Base-by-base conservation (phyloP, 2,113 vertebrate species). In the Hipposideros armiger region DNA sequence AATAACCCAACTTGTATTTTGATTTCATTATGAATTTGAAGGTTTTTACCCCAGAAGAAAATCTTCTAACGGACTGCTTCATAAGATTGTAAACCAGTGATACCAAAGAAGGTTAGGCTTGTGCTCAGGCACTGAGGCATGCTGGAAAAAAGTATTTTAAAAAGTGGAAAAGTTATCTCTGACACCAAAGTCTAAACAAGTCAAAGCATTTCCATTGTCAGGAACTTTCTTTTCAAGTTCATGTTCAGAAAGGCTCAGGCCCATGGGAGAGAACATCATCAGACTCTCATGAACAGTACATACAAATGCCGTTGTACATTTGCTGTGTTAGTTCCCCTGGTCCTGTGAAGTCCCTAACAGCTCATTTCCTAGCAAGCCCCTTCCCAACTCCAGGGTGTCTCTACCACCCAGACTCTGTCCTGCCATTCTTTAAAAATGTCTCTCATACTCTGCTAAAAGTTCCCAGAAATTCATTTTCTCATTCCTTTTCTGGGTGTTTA, bases 1-100 rank as follows among this genome's bases (percentile, higher is more conserved):
- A 95, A 86, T 45, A 91, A 93, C 15, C 26, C 47, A 91, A 85
- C 19, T 70, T 84, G 3, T 36, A 66, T 26, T 85, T 83, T 69
- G 17, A 58, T 73, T 87, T 89, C 45, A 45, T 72, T 81, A 82
- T 60, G 24, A 90, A 94, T 36, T 47, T 42, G 40, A 77, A 92
- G 69, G n/a, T 2, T 82, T 81, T 74, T 60, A 76, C 13, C 52
- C 28, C 30, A 32, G n/a, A 28, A 89, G 66, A 60, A 90, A 96
- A 86, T 64, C 11, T 90, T 73, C 47, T 7, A 74, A 81, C n/a
- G 64, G 15, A 64, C 7, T 87, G 42, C 40, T 28, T 78, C 45
- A n/a, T 14, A 64, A 22, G 60, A 10, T n/a, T 81, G 28, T 81
- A 97, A 93, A 70, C n/a, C 26, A 11, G 24, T 42, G 60, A 50